A percentile compares a stretch with the other conserved stretches of the same genome.
These are phyloP conservation scores for Drosophila paucipuncta DNA, from an alignment of 2,888 invertebrate genomes.

Conservation along the genomic window DNA sequence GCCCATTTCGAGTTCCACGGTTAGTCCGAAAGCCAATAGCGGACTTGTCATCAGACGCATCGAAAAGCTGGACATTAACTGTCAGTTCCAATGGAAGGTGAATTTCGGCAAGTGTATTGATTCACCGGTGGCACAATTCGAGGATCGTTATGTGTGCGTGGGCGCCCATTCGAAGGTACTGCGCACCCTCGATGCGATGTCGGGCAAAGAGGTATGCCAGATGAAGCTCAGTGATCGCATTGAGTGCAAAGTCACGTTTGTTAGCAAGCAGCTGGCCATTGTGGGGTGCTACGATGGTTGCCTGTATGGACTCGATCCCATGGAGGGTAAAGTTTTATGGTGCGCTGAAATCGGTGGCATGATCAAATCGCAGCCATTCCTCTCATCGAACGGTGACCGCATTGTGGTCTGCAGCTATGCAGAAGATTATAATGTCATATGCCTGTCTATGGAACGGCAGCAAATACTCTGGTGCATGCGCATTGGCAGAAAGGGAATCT, in stretches of 20 bases:
- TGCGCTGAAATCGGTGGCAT: slow-evolving; percentile 85
- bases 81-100: slow-evolving; percentile 69
- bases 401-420: slow-evolving; percentile 87
- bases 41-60: slow-evolving; percentile 57
- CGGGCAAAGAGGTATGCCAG: slow-evolving; percentile 86
- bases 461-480: slow-evolving; percentile 70
- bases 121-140: slow-evolving; percentile 89
- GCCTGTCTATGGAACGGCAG: slow-evolving; percentile 71
- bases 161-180: slow-evolving; percentile 92
- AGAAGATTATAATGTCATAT: slow-evolving; percentile 80
- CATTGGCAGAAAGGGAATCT: slow-evolving; percentile 86
- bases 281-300: slow-evolving; percentile 92
- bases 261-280: slow-evolving; percentile 86
- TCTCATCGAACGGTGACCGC: slow-evolving; percentile 88
- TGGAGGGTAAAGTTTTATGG: slow-evolving; percentile 88
- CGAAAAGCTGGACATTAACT: slow-evolving; percentile 36
- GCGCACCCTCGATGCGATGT: slow-evolving; percentile 87
- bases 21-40: background rate
- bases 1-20: background rate
- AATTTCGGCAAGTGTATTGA: slow-evolving; percentile 91
- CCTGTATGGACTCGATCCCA: slow-evolving; percentile 88
- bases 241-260: slow-evolving; percentile 88
- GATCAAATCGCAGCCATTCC: slow-evolving; percentile 86
- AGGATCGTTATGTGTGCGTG: slow-evolving; percentile 86
- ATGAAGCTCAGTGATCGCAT: slow-evolving; percentile 89